Evolutionary conservation across 2,888 invertebrate species (phyloP).

Genomic region (Cheilosia soror): DNA sequence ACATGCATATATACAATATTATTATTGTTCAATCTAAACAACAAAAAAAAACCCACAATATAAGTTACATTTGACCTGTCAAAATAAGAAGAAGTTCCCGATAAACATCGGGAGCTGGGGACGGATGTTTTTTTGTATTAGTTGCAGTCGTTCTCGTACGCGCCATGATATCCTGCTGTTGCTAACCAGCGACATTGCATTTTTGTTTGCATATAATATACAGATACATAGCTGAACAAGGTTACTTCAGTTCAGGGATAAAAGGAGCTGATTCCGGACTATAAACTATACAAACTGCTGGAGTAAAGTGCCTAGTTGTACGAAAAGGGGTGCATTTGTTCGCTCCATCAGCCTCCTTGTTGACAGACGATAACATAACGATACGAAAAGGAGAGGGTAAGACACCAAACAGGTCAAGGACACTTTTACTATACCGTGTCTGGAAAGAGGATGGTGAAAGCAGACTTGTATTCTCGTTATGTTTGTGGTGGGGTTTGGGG

Average conservation of each 20-base stretch:
- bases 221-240: slow-evolving; percentile 47
- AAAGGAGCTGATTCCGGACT: slow-evolving; percentile 57
- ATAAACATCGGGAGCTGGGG: slow-evolving; percentile 1
- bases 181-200: slow-evolving; percentile 65
- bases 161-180: slow-evolving; percentile 52
- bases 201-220: slow-evolving; percentile 6
- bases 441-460: slow-evolving; percentile 40
- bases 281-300: background rate
- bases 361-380: slow-evolving; percentile 61
- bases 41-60: slow-evolving; percentile 25
- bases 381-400: slow-evolving; percentile 52
- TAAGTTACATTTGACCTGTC: slow-evolving; percentile 34
- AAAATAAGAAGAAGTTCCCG: slow-evolving; percentile 38
- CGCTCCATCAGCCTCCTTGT: slow-evolving; percentile 49
- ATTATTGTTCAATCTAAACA: slow-evolving; percentile 36
- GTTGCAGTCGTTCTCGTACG: background rate
- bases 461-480: slow-evolving; percentile 34
- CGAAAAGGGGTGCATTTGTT: slow-evolving; percentile 16
- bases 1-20: slow-evolving; percentile 4
- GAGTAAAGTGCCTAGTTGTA: slow-evolving; percentile 14
- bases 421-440: slow-evolving; percentile 73
- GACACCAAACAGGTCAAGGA: slow-evolving; percentile 71
- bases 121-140: background rate
- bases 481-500: slow-evolving; percentile 16
- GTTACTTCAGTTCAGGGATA: slow-evolving; percentile 74